Evolutionary conservation across 2,113 vertebrate species (phyloP), one percentile per base, ranked within the genome.

Genomic region (Archocentrus centrarchus): DNA sequence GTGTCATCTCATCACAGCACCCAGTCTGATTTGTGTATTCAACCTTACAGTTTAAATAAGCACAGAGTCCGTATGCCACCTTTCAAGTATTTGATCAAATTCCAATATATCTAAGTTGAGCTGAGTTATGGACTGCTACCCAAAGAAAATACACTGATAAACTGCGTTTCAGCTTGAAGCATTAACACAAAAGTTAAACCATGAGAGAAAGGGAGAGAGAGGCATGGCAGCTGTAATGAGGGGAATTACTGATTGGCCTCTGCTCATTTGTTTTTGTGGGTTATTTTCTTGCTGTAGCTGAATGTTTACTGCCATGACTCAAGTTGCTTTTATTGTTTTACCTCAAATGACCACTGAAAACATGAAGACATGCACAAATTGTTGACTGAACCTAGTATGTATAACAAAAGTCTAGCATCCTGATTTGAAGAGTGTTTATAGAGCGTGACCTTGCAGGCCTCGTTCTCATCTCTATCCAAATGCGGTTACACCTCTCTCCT

Each of bases 41-140:
- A 90, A 88, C 88, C 85, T 94, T 94, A 91, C 92, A 92, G 93
- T 94, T 94, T 86, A 95, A 95, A 95, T 95, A 95, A 95, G 91
- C 94, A 93, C 75, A 64, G 61, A 83, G 68, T 77, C 80, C 82
- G 24, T 89, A 90, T 79, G 79, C 85, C 89, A 91, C 89, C 87
- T 93, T 88, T 90, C 79, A 62, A 86, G 82, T 75, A 94, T 94
- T 94, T 95, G 92, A 96, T 92, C 92, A 92, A 94, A 94, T 89
- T 90, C 85, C 82, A 85, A 90, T 93, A 88, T 92, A 92, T 94
- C 89, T 93, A 77, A 88, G 82, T 87, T 88, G 64, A 83, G 82
- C 84, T 77, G 88, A 88, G 82, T 76, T 64, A 82, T 75, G 75
- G 88, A 79, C 81, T 2, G 81, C 90, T 80, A 80, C 91, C 90